A percentile compares a stretch with the other conserved stretches of the same genome.
Evolutionary conservation across 2,113 vertebrate species (phyloP).

Genomic region (Miniopterus natalensis): DNA sequence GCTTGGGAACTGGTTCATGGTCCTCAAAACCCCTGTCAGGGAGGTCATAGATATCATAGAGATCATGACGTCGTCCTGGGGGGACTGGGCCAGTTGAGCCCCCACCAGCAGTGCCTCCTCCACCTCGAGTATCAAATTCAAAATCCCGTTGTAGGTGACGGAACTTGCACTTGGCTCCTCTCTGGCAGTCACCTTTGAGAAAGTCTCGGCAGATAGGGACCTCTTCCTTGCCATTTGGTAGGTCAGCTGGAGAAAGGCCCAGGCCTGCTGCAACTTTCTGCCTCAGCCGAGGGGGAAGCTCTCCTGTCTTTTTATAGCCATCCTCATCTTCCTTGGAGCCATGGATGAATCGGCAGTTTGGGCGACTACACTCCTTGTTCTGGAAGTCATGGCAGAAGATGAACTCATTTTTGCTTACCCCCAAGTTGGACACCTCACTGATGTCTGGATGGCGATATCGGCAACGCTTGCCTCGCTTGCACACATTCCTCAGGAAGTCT

Average conservation of each 20-base stretch:
- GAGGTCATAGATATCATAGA: conserved; percentile 92
- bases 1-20: conserved; percentile 93
- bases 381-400: conserved; percentile 99
- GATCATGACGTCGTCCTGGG: conserved; percentile 88
- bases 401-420: conserved; percentile 98
- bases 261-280: conserved; percentile 95
- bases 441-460: conserved; percentile 97
- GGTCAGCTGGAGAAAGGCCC: conserved; percentile 94
- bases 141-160: conserved; percentile 96
- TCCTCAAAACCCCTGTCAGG: conserved; percentile 91
- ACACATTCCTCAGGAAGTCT: conserved; percentile 97
- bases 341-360: conserved; percentile 97
- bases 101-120: conserved; percentile 81
- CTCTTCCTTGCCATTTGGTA: conserved; percentile 96
- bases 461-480: conserved; percentile 97
- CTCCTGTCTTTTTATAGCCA: conserved; percentile 97
- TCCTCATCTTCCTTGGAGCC: conserved; percentile 98
- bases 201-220: conserved; percentile 98
- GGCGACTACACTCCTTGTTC: conserved; percentile 97
- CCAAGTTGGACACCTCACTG: conserved; percentile 95
- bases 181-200: conserved; percentile 97
- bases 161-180: conserved; percentile 97
- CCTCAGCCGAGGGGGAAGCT: conserved; percentile 94
- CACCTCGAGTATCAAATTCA: conserved; percentile 90
- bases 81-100: conserved; percentile 84